These are phyloP conservation scores for Dinocampus coccinellae DNA, from an alignment of 2,888 invertebrate genomes.

Conservation along the genomic window DNA sequence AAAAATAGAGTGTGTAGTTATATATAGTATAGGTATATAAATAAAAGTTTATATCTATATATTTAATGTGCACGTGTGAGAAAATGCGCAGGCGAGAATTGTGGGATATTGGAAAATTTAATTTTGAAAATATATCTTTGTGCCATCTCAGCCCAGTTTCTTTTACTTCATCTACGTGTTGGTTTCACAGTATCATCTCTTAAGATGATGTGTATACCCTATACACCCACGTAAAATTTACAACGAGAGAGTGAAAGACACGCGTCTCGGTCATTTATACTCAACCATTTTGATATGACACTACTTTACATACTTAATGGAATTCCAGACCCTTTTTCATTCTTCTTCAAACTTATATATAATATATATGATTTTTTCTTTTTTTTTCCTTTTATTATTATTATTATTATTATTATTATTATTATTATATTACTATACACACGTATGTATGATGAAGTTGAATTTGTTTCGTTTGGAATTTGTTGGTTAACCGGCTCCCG, in stretches of 20 bases:
- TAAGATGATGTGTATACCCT: conserved; percentile 13
- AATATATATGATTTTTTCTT: background rate
- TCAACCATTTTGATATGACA: conserved; percentile 43
- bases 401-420: too few species aligned
- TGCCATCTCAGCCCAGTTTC: conserved; percentile 11
- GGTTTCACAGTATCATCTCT: conserved; percentile 21
- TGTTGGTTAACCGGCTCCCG: background rate
- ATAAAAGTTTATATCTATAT: background rate
- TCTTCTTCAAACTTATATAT: background rate
- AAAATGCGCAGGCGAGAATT: conserved; percentile 30
- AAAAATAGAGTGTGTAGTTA: background rate
- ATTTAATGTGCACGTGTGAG: background rate
- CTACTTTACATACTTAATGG: conserved; percentile 56
- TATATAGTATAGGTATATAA: background rate
- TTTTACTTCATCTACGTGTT: conserved; percentile 1
- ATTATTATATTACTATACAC: background rate
- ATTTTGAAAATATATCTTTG: conserved; percentile 40
- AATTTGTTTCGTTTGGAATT: background rate
- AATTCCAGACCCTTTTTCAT: conserved; percentile 42
- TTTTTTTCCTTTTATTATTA: too few species aligned
- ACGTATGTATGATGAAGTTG: background rate
- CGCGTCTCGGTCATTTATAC: conserved; percentile 49
- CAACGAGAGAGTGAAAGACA: conserved; percentile 47
- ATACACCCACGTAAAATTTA: conserved; percentile 29
- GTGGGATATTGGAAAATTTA: conserved; percentile 53